phyloP scores from a whole-genome alignment of 2,888 invertebrate genomes.

The Girardia tigrina region DNA sequence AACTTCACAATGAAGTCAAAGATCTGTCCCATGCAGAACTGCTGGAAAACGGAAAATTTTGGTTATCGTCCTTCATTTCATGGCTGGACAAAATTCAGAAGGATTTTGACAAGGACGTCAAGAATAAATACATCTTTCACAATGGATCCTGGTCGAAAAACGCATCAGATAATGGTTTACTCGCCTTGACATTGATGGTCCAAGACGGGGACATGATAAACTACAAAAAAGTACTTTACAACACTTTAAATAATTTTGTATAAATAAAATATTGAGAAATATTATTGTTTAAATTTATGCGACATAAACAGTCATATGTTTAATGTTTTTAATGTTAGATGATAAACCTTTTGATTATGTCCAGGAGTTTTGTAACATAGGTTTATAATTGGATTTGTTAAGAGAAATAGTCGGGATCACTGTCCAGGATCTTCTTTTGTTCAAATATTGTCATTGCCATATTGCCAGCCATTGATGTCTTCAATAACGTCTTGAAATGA shows the following conservation, averaged over 20 bases:
- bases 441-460: too few relatives aligned
- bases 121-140: background rate
- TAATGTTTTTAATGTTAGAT: too few relatives aligned
- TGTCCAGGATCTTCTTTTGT: too few relatives aligned
- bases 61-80: background rate
- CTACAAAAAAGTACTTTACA: background rate
- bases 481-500: too few relatives aligned
- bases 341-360: too few relatives aligned
- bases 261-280: too few relatives aligned
- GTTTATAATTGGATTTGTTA: too few relatives aligned
- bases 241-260: background rate
- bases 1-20: background rate
- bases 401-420: too few relatives aligned
- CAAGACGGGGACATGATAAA: background rate
- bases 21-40: background rate
- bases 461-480: too few relatives aligned
- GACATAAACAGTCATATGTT: too few relatives aligned
- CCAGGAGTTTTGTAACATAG: too few relatives aligned
- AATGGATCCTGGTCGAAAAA: background rate
- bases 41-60: slow-evolving; percentile 2
- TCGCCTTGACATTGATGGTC: background rate
- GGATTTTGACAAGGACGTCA: background rate
- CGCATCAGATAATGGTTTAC: background rate
- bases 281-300: too few relatives aligned
- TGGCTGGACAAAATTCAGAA: slow-evolving; percentile 7